Percentiles rank a stretch among this genome's conserved stretches.
These are phyloP conservation scores for Phodopus roborovskii DNA, from an alignment of 2,113 vertebrate species.

Conservation along the genomic window DNA sequence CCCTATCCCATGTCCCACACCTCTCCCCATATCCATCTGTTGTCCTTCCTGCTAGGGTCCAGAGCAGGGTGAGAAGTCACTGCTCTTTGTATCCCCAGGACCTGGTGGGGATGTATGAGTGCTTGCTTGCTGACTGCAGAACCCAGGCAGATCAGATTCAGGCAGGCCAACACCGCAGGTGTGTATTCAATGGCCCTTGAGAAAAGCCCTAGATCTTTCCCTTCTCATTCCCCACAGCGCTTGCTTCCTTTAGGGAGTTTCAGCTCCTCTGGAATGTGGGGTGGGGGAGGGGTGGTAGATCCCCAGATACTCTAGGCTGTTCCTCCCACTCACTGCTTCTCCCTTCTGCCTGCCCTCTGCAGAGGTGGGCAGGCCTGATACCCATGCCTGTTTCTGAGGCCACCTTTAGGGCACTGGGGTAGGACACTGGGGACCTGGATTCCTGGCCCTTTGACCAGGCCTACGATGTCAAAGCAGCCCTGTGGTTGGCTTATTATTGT, in stretches of 20 bases:
- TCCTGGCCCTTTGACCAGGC: background rate
- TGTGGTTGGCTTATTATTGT: background rate
- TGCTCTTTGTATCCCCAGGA: background rate
- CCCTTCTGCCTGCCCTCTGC: rapidly evolving
- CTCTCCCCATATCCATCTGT: background rate
- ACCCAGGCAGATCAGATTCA: background rate
- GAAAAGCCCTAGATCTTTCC: background rate
- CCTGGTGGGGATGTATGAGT: background rate
- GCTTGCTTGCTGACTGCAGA: background rate
- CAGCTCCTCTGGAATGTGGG: background rate
- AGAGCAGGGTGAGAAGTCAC: background rate
- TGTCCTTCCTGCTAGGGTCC: background rate
- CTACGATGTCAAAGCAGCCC: background rate
- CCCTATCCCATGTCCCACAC: background rate
- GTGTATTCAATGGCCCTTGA: background rate
- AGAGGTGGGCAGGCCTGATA: background rate
- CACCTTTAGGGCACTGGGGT: background rate
- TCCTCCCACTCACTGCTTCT: no score
- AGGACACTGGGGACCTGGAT: background rate
- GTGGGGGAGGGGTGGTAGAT: background rate
- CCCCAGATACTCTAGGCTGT: background rate
- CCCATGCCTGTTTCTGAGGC: background rate
- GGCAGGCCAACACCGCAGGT: rapidly evolving
- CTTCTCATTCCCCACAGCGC: background rate
- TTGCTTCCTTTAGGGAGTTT: background rate